These are phyloP conservation scores for Seriola quinqueradiata DNA, from an alignment of 2,113 vertebrate species.

Conservation along the genomic window DNA sequence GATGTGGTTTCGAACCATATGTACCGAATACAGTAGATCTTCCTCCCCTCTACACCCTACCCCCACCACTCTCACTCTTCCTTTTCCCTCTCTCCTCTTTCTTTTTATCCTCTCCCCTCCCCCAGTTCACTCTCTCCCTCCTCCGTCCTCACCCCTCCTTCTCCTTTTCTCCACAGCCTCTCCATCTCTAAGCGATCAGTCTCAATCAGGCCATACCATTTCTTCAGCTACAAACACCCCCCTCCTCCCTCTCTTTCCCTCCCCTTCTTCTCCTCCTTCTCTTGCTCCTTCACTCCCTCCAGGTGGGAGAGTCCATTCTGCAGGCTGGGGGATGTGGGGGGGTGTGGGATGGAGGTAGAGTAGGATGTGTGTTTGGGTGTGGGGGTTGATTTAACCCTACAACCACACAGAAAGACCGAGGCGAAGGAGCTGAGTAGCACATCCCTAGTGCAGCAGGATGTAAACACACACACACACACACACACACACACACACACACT, in stretches of 20 bases:
- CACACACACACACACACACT: slow-evolving; percentile 30
- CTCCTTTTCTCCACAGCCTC: slow-evolving; percentile 22
- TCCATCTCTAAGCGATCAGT: slow-evolving; percentile 71
- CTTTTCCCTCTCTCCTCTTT: slow-evolving; percentile 6
- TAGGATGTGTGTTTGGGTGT: background rate
- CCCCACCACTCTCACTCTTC: slow-evolving; percentile 56
- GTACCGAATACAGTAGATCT: slow-evolving; percentile 35
- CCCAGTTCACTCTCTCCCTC: slow-evolving; percentile 28
- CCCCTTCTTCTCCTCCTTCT: background rate
- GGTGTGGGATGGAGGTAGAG: slow-evolving; percentile 22
- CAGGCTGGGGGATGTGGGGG: slow-evolving; percentile 1
- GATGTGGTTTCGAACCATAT: slow-evolving; percentile 35
- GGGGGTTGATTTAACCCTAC: slow-evolving; percentile 62
- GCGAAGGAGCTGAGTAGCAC: slow-evolving; percentile 33
- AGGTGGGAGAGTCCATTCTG: slow-evolving; percentile 70
- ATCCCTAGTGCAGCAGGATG: slow-evolving; percentile 7
- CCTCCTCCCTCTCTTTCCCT: background rate
- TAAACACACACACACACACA: slow-evolving; percentile 43
- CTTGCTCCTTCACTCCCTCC: slow-evolving; percentile 27
- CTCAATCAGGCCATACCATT: slow-evolving; percentile 72
- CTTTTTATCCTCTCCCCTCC: slow-evolving; percentile 40
- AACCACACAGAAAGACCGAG: slow-evolving; percentile 35
- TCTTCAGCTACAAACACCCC: slow-evolving; percentile 17
- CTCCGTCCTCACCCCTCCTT: slow-evolving; percentile 7
- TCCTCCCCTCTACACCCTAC: slow-evolving; percentile 28